phyloP scores from a whole-genome alignment of 2,888 invertebrate genomes.

The Polydrusus pterygomalis region DNA sequence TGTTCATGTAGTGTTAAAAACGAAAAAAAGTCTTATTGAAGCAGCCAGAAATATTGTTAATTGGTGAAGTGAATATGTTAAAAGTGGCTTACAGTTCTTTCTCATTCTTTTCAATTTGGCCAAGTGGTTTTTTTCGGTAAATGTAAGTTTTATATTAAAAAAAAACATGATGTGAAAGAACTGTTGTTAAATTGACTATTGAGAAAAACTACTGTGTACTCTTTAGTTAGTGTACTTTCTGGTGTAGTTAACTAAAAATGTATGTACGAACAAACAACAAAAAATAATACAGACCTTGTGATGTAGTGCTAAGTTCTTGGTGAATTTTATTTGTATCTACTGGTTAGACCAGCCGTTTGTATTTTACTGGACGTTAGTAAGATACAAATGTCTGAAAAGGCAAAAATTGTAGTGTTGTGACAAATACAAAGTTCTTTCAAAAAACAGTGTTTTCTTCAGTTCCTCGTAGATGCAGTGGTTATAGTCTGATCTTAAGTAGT shows the following conservation, averaged over 20 bases:
- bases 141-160: constrained; percentile 44
- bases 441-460: constrained; percentile 62
- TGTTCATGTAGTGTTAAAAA: constrained; percentile 41
- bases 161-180: constrained; percentile 65
- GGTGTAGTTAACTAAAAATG: constrained; percentile 60
- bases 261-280: constrained; percentile 51
- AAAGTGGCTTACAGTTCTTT: constrained; percentile 67
- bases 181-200: constrained; percentile 61
- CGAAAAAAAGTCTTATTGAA: constrained; percentile 38
- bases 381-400: constrained; percentile 55
- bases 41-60: constrained; percentile 43
- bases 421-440: constrained; percentile 65
- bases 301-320: constrained; percentile 62
- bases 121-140: constrained; percentile 53
- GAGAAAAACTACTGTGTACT: constrained; percentile 67
- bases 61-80: constrained; percentile 60
- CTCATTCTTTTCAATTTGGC: constrained; percentile 60
- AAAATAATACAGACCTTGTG: constrained; percentile 60
- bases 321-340: constrained; percentile 40
- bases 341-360: constrained; percentile 49
- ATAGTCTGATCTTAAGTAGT: constrained; percentile 22
- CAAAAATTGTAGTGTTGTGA: constrained; percentile 62
- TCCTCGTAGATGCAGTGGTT: constrained; percentile 46
- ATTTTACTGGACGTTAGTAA: constrained; percentile 54
- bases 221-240: constrained; percentile 60